Base-by-base conservation (phyloP, 2,888 invertebrate species). In the Ormyrus nitidulus region DNA sequence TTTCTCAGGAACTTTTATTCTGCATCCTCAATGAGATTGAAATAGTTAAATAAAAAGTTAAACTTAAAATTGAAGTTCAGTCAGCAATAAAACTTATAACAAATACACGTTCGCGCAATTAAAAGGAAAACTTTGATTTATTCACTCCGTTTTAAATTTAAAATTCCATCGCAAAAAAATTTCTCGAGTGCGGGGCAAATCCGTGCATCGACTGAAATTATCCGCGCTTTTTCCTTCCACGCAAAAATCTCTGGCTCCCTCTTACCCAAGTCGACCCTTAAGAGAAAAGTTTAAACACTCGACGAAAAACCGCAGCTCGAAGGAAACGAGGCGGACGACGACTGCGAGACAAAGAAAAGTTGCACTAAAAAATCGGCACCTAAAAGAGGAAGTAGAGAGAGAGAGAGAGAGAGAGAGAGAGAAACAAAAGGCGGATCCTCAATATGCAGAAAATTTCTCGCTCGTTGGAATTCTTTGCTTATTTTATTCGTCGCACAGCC, bases 301-400 rank as follows among this genome's bases (percentile, higher is more conserved):
- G 34, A 34, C 34, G 34, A 34, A 34, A 34, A 34, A 34, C 34
- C 13, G 10, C 46, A n/a, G 46, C 46, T 48, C 34, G 19, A 59
- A 59, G 34, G 46, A 62, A 62, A 44, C 51, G 49, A 68, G 68
- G 34, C n/a, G 5, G 8, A 11, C 66, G 53, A 51, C 13, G 66
- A 66, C 53, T 10, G 51, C 53, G 66, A 66, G 66, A 66, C 66
- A 66, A 66, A 66, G 62, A 62, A 62, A 62, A 65, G 49, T 49
- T 49, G 48, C 49, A 6, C 48, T 4, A 49, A 34, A 34, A 34
- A 34, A 34, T 34, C 34, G 34, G 34, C 34, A 34, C 34, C 34
- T 34, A 34, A 34, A 34, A 34, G 4, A 34, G 34, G 2, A 34
- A 34, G 34, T 51, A 66, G 9, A 13, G 64, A 49, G 13, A 66